Conservation (phyloP, 53 echinoderm and acorn worm species). For the Echinarachnius parma region DNA sequence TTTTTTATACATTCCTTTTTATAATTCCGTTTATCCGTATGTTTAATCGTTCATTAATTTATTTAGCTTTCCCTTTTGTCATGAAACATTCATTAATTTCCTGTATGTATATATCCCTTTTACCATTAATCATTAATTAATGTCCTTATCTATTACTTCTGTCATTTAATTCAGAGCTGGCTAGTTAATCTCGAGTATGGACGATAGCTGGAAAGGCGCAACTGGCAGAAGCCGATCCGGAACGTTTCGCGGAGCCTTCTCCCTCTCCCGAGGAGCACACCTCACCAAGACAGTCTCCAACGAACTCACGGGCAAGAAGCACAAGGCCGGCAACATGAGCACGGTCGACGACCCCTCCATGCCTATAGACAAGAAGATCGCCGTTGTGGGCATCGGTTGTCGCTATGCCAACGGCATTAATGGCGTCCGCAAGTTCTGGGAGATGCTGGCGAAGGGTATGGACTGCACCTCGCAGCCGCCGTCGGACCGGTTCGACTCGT, state of each 20-base stretch:
- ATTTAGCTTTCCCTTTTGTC: too few species aligned
- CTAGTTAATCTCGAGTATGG: too few species aligned
- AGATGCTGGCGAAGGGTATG: conserved; percentile 84
- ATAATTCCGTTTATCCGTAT: too few species aligned
- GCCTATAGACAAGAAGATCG: conserved; percentile 71
- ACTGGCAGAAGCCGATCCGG: conserved; percentile 38
- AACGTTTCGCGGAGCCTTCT: conserved; percentile 18
- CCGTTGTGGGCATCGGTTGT: conserved; percentile 96
- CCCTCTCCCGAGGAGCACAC: conserved; percentile 36
- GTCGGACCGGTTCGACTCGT: conserved; percentile 79
- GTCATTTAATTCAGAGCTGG: too few species aligned
- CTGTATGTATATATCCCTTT: too few species aligned
- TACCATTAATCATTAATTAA: too few species aligned
- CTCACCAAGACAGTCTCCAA: conserved; percentile 40
- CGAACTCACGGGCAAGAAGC: conserved; percentile 31
- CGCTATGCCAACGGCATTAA: conserved; percentile 94
- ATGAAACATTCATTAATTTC: too few species aligned
- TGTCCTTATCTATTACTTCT: too few species aligned
- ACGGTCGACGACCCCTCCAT: conserved; percentile 66
- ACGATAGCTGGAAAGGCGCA: conserved; percentile 42
- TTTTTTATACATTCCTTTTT: too few species aligned
- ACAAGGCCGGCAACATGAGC: conserved; percentile 18
- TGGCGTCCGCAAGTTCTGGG: conserved; percentile 82
- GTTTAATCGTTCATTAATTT: too few species aligned
- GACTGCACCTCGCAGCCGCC: conserved; percentile 92